These are phyloP conservation scores for Fistularia commersonii DNA, from an alignment of 2,797 vertebrate species.

Conservation along the genomic window DNA sequence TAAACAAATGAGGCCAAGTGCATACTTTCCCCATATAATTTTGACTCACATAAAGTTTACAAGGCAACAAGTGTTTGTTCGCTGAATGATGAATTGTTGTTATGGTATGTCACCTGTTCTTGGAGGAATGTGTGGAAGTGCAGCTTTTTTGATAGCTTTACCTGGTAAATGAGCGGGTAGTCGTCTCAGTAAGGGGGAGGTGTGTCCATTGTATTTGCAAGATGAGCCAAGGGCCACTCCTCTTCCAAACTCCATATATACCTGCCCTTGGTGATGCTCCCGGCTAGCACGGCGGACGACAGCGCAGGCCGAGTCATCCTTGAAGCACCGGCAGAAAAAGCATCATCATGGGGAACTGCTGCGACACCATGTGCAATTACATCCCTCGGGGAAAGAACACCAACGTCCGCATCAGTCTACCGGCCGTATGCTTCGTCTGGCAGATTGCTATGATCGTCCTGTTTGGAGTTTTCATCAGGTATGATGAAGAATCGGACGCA, in stretches of 20 bases:
- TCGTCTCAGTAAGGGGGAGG: constrained; percentile 24
- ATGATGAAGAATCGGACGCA: constrained; percentile 73
- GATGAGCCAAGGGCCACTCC: constrained; percentile 33
- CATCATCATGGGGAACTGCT: constrained; percentile 66
- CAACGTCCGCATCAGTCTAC: constrained; percentile 82
- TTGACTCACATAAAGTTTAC: too few relatives aligned
- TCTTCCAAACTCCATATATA: constrained; percentile 14
- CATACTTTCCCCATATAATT: too few relatives aligned
- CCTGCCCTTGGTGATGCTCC: constrained; percentile 5
- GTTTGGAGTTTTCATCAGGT: constrained; percentile 90
- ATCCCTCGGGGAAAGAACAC: constrained; percentile 75
- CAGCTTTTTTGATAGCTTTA: not conserved
- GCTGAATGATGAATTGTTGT: too few relatives aligned
- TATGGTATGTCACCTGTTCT: too few relatives aligned
- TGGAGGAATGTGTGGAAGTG: not conserved
- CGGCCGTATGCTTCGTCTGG: constrained; percentile 82
- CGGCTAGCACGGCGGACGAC: constrained; percentile 11
- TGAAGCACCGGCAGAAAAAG: constrained; percentile 7
- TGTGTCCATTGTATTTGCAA: constrained; percentile 5
- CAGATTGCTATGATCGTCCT: constrained; percentile 86
- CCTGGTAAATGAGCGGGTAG: constrained; percentile 5
- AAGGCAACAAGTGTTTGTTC: too few relatives aligned
- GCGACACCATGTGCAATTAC: constrained; percentile 8
- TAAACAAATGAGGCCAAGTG: too few relatives aligned
- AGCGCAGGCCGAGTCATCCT: not conserved